Conservation (phyloP, 1,140 invertebrate genomes). For the Aricia agestis region DNA sequence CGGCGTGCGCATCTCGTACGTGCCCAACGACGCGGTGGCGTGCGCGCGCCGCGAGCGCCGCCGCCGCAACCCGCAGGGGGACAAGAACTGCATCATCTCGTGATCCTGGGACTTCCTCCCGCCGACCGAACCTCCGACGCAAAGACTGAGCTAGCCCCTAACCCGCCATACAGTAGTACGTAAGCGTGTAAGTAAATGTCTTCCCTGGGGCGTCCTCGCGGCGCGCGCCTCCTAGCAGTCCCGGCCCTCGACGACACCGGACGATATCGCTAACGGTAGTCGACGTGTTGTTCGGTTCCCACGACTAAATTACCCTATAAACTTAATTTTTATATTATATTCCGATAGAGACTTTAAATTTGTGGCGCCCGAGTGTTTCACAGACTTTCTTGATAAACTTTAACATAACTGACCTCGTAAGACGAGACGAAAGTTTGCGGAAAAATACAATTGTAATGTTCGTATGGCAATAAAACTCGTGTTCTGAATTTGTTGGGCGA, state of each 20-base stretch:
- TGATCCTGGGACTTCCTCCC: conserved; percentile 71
- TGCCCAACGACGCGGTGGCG: conserved; percentile 91
- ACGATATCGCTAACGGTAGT: neutral
- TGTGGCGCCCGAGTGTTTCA: neutral
- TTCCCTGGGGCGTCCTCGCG: conserved; percentile 34
- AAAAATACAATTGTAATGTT: neutral
- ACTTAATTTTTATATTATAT: neutral
- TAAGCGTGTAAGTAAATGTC: conserved; percentile 40
- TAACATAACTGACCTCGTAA: conserved; percentile 1
- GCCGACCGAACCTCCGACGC: conserved; percentile 60
- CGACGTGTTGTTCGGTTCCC: neutral
- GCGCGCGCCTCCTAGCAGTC: neutral
- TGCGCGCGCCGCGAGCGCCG: conserved; percentile 82
- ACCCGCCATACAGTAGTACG: conserved; percentile 63
- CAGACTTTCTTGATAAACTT: conserved; percentile 19
- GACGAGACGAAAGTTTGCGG: conserved; percentile 5
- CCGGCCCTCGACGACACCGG: neutral
- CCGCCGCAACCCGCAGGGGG: conserved; percentile 71
- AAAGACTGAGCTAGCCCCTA: conserved; percentile 68
- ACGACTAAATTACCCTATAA: neutral
- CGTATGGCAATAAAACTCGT: neutral
- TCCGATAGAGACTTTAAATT: neutral
- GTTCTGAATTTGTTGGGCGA: neutral
- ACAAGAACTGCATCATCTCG: conserved; percentile 84
- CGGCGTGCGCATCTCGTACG: conserved; percentile 91